Evolutionary conservation across 1,140 invertebrate genomes (phyloP), one percentile per base, ranked within the genome.

Genomic region (Drusus annulatus): DNA sequence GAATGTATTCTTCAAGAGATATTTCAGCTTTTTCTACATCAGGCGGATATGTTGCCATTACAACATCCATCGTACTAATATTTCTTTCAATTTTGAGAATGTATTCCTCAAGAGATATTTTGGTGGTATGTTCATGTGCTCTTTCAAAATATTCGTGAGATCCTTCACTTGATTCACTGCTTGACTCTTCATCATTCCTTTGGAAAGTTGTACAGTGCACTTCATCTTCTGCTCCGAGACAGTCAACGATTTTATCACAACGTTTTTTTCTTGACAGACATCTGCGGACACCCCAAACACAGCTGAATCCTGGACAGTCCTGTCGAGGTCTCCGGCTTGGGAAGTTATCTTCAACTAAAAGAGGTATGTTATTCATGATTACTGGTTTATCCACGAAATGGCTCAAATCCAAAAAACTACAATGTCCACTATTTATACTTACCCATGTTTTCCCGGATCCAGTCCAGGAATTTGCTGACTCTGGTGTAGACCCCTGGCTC

Each of bases 401-500:
- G 4, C 6, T 2, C 28, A 65, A 8, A 13, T 65, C 28, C 10
- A 65, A 28, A 28, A 15, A 28, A 6, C 1, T 17, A 17, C n/a
- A 17, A 21, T 45, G 36, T 13, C 1, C 13, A 13, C 1, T 17
- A 17, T 17, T 25, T 19, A n/a, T 78, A 87, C 88, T 86, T 84
- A 90, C 89, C 86, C 10, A 90, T 91, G 51, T 91, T 90, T 80
- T 90, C 86, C 75, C 88, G 87, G 75, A 97, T 95, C 96, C 95
- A 97, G 56, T 92, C 85, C 3, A 93, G 83, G 85, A 93, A 96
- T n/a, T 92, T 86, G 51, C 92, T 92, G 19, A 96, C 93, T 86
- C 92, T 91, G 0, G 95, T 96, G 83, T 97, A 97, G 77, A 94
- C 94, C n/a, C 96, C 96, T 7, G 95, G 94, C 85, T 96, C 93